Evolutionary conservation across 1,140 invertebrate species (phyloP), one percentile per base, ranked within the genome.

Genomic region (Leptoteleia sp.): DNA sequence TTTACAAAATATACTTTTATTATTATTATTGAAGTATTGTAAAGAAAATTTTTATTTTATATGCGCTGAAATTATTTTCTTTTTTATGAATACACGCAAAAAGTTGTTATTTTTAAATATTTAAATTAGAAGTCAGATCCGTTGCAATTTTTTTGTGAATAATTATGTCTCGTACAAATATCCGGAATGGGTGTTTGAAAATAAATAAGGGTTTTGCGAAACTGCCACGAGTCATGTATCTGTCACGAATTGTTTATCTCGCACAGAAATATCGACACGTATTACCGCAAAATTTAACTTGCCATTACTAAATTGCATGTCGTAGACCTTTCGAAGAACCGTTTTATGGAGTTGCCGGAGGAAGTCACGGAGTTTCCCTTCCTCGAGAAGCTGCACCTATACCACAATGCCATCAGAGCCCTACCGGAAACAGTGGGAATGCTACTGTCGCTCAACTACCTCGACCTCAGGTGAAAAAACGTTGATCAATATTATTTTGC

Each of bases 261-360:
- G 35, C 50, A 27, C 22, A 9, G 29, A 48, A 37, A 59, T 72
- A 54, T 61, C 35, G 65, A 59, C 61, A 52, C 42, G 16, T 57
- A 43, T 59, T 67, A 54, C 65, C 43, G 31, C 15, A 33, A 57
- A 22, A 11, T 52, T 70, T 31, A 67, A 62, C 68, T 62, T 27
- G 62, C 47, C 45, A 54, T 72, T 11, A 1, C 6, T 48, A 40
- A 59, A 76, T 84, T 85, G 82, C 85, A 89, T 90, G 84, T 93
- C 93, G 70, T 93, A 98, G 97, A 98, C 94, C 91, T 98, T 79
- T 98, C 97, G 38, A 96, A 96, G 88, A 98, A 98, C 90, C 93
- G 95, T 78, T 95, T 98, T 87, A 92, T 92, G 83, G 96, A 98
- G 89, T 89, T 98, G 77, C 97, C 97, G 43, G 92, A 93, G 84